Base-by-base conservation (phyloP, 2,113 vertebrate genomes). In the Tapirus terrestris region DNA sequence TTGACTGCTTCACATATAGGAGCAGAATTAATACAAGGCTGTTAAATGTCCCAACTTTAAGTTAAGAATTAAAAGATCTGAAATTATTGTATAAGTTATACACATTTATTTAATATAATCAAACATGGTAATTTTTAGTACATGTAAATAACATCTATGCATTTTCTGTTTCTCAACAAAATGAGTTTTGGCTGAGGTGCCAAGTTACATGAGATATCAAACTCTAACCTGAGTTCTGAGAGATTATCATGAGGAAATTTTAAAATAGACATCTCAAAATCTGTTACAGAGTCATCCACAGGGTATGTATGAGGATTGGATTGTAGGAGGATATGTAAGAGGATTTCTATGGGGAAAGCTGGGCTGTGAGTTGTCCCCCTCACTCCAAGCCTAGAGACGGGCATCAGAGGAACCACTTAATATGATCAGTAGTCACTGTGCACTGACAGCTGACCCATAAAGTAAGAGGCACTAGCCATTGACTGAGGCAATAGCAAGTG, bases 101-200 rank as follows among this genome's bases (percentile, higher is more conserved):
- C 5, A 53, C 1, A 48, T 43, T 39, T 88, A 73, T 65, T 94
- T 79, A 88, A 76, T 33, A 65, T 36, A 91, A 48, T 31, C 10
- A 94, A 94, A 80, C 23, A 45, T 12, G n/a, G 11, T 79, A 81
- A 76, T 72, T 88, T 81, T 85, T 63, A 85, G 58, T 81, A 76
- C 27, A 86, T 8, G 21, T 79, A 92, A 83, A 31, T 92, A 96
- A 80, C 27, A 94, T 25, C 56, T 6, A 89, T 21, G 14, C 10
- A 94, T 45, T 91, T 93, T 94, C 60, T 56, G 3, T 61, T 92
- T 93, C 58, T 96, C 56, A 91, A 83, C 11, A 80, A 67, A 79
- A 96, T 63, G 36, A 89, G 73, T 89, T 97, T 39, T 72, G 17
- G 31, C 33, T 68, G 36, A 92, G 51, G 5, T 82, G 48, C 13